Evolutionary conservation across 2,888 invertebrate species (phyloP), one percentile per base, ranked within the genome.

Genomic region (Microdon myrmicae): DNA sequence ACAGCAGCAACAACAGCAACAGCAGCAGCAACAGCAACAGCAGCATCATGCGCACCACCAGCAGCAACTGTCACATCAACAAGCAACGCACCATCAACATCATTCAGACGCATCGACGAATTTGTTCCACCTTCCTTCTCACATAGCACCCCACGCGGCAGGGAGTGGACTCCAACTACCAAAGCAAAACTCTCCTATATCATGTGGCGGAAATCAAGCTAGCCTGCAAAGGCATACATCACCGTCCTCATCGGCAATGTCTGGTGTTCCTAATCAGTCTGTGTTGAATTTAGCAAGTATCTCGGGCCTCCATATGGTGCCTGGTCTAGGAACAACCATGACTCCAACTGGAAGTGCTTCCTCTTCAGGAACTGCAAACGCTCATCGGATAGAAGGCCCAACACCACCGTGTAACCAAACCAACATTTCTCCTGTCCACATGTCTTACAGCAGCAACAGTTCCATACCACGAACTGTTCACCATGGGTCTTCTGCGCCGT

Each of bases 21-120:
- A 56, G n/a, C 61, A 59, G 2, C 51, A 44, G n/a, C 23, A 16
- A 51, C 48, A 47, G 26, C 60, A 60, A 31, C 60, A 61, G 4
- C 54, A 55, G 20, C 61, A 66, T 6, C 66, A 54, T 28, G 23
- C 51, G 26, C 66, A 66, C 19, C 67, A 64, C 20, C 55, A 55
- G n/a, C 74, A 64, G 12, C 68, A 68, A 3, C 67, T 48, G 26
- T 19, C 54, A 12, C 60, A 61, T 16, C 66, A 59, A 28, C 64
- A 58, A 12, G 1, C 26, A 17, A 19, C 31, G 6, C 66, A 54
- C 39, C 47, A 47, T n/a, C 66, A 66, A 10, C 67, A 67, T 43
- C 67, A 56, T 37, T 73, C 79, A 72, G 72, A 81, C 73, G 74
- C 81, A 83, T 75, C 83, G 84, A 81, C 84, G 73, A 71, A 81